Percentiles rank a stretch among this genome's conserved stretches.
Evolutionary conservation across 2,888 invertebrate genomes (phyloP).

Genomic region (Endomychus coccineus): DNA sequence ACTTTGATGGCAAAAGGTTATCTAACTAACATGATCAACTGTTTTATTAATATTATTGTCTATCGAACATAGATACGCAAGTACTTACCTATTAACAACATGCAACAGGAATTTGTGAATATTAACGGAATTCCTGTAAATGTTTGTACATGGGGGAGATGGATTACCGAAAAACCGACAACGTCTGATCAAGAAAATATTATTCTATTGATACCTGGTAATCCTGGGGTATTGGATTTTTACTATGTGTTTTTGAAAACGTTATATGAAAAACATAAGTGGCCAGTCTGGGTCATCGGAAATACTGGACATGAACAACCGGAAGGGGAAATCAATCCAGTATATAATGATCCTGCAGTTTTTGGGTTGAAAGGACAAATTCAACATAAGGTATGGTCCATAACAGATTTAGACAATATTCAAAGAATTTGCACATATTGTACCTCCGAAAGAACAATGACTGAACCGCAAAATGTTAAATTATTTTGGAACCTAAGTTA

Average conservation of each 20-base stretch:
- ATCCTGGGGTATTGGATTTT: constrained; percentile 79
- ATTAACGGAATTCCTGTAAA: constrained; percentile 61
- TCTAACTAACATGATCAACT: no score
- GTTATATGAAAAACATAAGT: constrained; percentile 53
- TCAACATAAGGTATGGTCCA: constrained; percentile 64
- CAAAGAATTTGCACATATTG: no score
- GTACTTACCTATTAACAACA: no score
- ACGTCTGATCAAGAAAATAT: constrained; percentile 49
- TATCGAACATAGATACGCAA: no score
- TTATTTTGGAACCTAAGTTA: no score
- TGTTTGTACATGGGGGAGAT: constrained; percentile 59
- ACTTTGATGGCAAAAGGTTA: no score
- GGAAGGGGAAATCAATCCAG: constrained; percentile 44
- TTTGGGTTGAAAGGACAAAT: constrained; percentile 75
- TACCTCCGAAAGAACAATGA: no score
- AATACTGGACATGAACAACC: constrained; percentile 79
- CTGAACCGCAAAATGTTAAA: no score
- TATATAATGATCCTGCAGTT: constrained; percentile 51
- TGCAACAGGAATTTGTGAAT: constrained; percentile 39
- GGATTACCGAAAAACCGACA: constrained; percentile 49
- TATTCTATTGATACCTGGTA: constrained; percentile 74
- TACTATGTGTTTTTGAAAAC: constrained; percentile 65
- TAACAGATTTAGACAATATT: no score
- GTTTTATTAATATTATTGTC: no score
- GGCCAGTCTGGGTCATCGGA: constrained; percentile 73